Base-by-base conservation (phyloP, 2,797 vertebrate genomes). In the Lacerta agilis region DNA sequence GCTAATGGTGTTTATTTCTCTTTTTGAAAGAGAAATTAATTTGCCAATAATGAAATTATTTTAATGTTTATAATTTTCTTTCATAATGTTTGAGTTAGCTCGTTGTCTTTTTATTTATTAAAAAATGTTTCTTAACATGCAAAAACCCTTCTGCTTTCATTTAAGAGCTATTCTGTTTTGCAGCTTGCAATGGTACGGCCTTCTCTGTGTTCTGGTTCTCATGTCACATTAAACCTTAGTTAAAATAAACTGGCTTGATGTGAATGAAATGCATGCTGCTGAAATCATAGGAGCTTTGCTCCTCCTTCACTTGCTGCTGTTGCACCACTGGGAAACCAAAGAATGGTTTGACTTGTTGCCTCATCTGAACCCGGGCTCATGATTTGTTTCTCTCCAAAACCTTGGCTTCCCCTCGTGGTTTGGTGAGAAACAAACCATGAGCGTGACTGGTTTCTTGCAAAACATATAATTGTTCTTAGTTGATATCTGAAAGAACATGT, bases 1-100 rank as follows among this genome's bases (percentile, higher is more conserved):
- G 84, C 84, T 15, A 86, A 55, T 20, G 88, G 8, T 87, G 6
- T 77, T 89, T 15, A 58, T 90, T 84, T 0, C 45, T 78, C 38
- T 8, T 36, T 88, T 83, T n/a, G 73, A 67, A 77, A 85, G 18
- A 64, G 5, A 23, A 23, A 64, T 7, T 36, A 38, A 36, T 73
- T 73, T 73, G 18, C 72, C 38, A 36, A 18, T 73, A 18, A 73
- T 13, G 36, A 89, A 76, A 81, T 86, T 89, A 78, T 64, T 25
- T 0, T 84, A 1, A 76, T 69, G 1, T 1, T 76, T 83, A 20
- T 0, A 3, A 86, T 45, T 89, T 89, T 84, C 66, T 18, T 38
- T 86, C 18, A 78, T 36, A 76, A 5, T 80, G 45, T 25, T 17
- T 86, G 55, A 1, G 0, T 83, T 75, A 20, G 3, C 1, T 71